Conservation (phyloP, 1,140 invertebrate genomes). For the Medauroidea extradentata region DNA sequence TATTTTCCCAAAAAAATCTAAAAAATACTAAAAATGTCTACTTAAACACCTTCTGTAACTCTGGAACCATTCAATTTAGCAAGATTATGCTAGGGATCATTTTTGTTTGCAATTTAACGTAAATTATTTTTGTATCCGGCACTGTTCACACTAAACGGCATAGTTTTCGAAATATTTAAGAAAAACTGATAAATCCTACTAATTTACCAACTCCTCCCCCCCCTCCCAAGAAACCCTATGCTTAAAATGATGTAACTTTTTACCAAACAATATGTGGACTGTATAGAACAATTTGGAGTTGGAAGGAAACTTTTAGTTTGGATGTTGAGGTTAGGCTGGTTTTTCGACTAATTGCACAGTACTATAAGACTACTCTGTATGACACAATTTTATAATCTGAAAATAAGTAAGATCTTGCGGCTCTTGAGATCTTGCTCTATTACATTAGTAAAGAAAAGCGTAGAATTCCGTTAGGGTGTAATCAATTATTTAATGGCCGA, state of each 20-base stretch:
- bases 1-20: not conserved
- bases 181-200: not conserved
- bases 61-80: not conserved
- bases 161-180: not conserved
- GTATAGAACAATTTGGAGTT: slow-evolving; percentile 1
- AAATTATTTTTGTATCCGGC: not conserved
- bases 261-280: not conserved
- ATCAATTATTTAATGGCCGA: no score
- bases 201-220: not conserved
- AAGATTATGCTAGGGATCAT: not conserved
- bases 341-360: slow-evolving; percentile 1
- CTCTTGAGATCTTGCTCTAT: no score
- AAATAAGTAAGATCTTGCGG: no score
- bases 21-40: not conserved
- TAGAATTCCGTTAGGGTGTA: no score
- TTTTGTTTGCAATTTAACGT: not conserved
- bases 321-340: not conserved
- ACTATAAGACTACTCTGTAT: no score
- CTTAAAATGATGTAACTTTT: not conserved
- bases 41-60: not conserved
- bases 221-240: not conserved
- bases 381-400: no score
- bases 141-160: not conserved
- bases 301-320: not conserved
- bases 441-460: no score